Percentiles rank a stretch among this genome's conserved stretches.
phyloP scores from a whole-genome alignment of 2,888 invertebrate genomes.

The Noctua fimbriata region DNA sequence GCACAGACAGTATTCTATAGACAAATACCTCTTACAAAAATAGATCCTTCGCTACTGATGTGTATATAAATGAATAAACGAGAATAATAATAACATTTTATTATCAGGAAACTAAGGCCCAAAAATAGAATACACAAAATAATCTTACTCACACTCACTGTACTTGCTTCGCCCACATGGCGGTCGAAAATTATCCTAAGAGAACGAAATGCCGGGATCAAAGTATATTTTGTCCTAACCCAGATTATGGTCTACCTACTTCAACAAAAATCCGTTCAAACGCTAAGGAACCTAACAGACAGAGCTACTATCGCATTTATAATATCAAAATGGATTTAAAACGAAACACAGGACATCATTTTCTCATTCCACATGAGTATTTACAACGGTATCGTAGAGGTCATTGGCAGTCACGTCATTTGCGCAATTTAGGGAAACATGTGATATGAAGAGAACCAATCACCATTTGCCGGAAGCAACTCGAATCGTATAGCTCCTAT shows the following conservation, averaged over 20 bases:
- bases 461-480: slow-evolving; percentile 10
- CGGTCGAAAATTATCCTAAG: neutral
- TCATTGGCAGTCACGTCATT: slow-evolving; percentile 23
- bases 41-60: no score
- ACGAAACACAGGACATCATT: slow-evolving; percentile 18
- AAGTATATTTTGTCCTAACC: neutral
- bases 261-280: neutral
- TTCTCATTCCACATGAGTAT: neutral
- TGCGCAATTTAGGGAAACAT: slow-evolving; percentile 15
- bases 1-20: no score
- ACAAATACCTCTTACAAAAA: no score
- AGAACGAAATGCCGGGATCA: neutral
- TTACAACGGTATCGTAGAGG: neutral
- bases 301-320: neutral
- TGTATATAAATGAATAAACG: no score
- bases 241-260: neutral
- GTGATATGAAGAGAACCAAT: slow-evolving; percentile 23
- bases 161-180: neutral
- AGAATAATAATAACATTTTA: no score
- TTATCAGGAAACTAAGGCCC: no score
- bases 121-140: no score
- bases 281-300: neutral
- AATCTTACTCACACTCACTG: no score
- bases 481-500: neutral
- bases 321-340: neutral